phyloP scores from a whole-genome alignment of 2,888 invertebrate species.

The Mallateleia sp. region DNA sequence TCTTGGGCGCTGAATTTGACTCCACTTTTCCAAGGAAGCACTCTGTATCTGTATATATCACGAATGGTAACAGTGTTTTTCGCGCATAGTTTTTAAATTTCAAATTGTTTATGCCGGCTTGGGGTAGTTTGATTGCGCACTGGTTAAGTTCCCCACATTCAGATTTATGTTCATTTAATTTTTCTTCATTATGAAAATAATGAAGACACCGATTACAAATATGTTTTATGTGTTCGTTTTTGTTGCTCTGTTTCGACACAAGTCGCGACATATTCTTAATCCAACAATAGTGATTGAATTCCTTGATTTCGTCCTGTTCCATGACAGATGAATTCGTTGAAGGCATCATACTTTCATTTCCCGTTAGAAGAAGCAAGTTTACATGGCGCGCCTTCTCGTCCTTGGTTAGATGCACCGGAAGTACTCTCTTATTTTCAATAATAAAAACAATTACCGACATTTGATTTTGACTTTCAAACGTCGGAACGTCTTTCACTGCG shows the following conservation, averaged over 20 bases:
- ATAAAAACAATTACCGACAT: no score
- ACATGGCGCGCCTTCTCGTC: not conserved
- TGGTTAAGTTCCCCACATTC: conserved; percentile 2
- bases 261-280: not conserved
- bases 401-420: not conserved
- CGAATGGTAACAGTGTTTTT: conserved; percentile 23
- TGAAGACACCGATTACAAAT: conserved; percentile 23
- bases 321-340: no score
- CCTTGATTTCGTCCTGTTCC: no score
- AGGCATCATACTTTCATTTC: no score
- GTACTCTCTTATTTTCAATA: no score
- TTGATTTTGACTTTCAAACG: not conserved
- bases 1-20: not conserved
- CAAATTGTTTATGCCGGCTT: conserved; percentile 1
- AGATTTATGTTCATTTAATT: not conserved
- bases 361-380: not conserved
- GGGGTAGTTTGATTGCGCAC: not conserved
- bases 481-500: not conserved
- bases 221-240: not conserved
- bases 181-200: conserved; percentile 3
- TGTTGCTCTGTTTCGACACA: not conserved
- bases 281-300: no score
- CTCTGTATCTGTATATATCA: conserved; percentile 39
- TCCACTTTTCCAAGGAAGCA: not conserved
- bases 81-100: conserved; percentile 11